Conservation (phyloP, 2,888 invertebrate genomes). For the Aproaerema taeniolella region DNA sequence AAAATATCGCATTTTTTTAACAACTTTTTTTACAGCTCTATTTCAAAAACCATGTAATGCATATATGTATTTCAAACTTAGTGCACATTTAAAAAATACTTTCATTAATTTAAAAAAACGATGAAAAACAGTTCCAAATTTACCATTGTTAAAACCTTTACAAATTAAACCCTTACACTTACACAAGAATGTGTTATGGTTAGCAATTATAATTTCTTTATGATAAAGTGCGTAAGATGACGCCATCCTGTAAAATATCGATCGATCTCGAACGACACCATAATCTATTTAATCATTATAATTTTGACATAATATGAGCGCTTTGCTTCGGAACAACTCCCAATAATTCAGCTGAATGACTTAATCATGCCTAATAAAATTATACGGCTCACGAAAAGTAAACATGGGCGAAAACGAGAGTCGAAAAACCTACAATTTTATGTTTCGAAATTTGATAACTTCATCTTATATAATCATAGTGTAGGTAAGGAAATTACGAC, state of each 20-base stretch:
- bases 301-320: conserved; percentile 14
- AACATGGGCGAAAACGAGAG: conserved; percentile 54
- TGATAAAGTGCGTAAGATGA: conserved; percentile 11
- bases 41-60: too few species aligned
- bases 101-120: too few species aligned
- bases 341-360: conserved; percentile 27
- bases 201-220: neutral
- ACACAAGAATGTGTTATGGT: too few species aligned
- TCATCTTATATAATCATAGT: conserved; percentile 63
- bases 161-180: too few species aligned
- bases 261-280: conserved; percentile 12
- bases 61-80: too few species aligned
- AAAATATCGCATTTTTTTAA: too few species aligned
- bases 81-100: too few species aligned
- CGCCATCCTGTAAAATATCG: conserved; percentile 16
- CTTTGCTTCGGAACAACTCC: neutral
- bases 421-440: conserved; percentile 49
- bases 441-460: conserved; percentile 62
- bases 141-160: too few species aligned
- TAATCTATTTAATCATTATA: conserved; percentile 24
- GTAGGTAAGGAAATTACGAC: conserved; percentile 40
- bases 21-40: too few species aligned
- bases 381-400: conserved; percentile 49
- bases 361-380: conserved; percentile 55
- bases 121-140: too few species aligned